Evolutionary conservation across 2,888 invertebrate species (phyloP).

Genomic region (Lasioglossum oenotherae): DNA sequence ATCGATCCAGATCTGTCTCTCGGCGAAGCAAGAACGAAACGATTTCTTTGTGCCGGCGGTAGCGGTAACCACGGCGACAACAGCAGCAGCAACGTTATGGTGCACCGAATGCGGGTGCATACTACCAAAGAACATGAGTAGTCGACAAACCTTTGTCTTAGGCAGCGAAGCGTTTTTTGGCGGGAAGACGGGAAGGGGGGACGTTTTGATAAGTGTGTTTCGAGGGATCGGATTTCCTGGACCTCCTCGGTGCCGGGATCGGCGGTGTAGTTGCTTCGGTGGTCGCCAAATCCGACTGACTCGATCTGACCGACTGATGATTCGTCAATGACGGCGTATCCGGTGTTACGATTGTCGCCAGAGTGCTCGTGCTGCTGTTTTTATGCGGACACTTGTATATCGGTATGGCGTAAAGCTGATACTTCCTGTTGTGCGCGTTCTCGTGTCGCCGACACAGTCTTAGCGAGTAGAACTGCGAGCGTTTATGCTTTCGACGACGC

Average conservation of each 20-base stretch:
- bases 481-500: constrained; percentile 79
- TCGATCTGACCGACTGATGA: constrained; percentile 41
- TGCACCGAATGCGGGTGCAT: constrained; percentile 65
- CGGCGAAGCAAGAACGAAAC: constrained; percentile 27
- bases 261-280: constrained; percentile 42
- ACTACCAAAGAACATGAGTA: constrained; percentile 66
- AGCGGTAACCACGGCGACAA: background rate
- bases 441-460: constrained; percentile 79
- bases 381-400: constrained; percentile 81
- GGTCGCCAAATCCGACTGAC: background rate
- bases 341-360: constrained; percentile 72
- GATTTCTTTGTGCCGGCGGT: background rate
- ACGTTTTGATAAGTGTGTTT: constrained; percentile 86
- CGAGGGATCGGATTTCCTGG: constrained; percentile 77
- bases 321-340: constrained; percentile 66
- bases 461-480: constrained; percentile 73
- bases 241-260: constrained; percentile 77
- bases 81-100: constrained; percentile 63
- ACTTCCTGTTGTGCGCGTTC: constrained; percentile 68
- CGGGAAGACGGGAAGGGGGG: constrained; percentile 85
- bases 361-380: constrained; percentile 71
- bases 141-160: constrained; percentile 79
- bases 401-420: constrained; percentile 82
- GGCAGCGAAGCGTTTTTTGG: constrained; percentile 72
- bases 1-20: constrained; percentile 13